A percentile compares a stretch with the other conserved stretches of the same genome.
These are phyloP conservation scores for Fringilla coelebs DNA, from an alignment of 2,797 vertebrate species.

Conservation along the genomic window DNA sequence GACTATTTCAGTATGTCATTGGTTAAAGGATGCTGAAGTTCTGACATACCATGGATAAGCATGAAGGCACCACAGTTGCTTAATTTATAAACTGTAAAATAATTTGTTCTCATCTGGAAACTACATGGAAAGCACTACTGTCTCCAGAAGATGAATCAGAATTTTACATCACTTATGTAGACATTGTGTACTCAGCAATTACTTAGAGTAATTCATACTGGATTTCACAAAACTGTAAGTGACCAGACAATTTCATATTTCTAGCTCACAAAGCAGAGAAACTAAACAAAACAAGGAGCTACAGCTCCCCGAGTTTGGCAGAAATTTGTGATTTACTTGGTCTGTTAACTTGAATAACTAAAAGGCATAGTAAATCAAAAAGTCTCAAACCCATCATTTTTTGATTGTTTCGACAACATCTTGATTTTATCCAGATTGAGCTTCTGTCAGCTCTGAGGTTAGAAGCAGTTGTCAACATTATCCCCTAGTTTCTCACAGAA, in stretches of 20 bases:
- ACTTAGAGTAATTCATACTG: background rate
- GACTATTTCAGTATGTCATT: background rate
- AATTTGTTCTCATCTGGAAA: background rate
- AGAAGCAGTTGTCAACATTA: background rate
- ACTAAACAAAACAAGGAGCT: background rate
- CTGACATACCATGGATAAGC: background rate
- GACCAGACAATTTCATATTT: background rate
- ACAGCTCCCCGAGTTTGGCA: background rate
- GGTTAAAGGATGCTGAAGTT: background rate
- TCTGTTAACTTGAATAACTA: background rate
- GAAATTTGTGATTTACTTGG: background rate
- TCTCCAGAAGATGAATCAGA: background rate
- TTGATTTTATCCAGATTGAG: background rate
- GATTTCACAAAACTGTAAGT: background rate
- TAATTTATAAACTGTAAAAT: background rate
- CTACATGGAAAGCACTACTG: background rate
- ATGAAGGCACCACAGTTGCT: background rate
- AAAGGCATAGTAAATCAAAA: slow-evolving; percentile 7
- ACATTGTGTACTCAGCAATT: background rate
- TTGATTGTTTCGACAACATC: background rate
- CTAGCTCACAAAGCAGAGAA: background rate
- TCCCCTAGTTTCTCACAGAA: background rate
- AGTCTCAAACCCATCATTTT: background rate
- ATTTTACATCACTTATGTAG: background rate
- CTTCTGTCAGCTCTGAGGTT: background rate